Evolutionary conservation across 1,140 invertebrate genomes (phyloP), one percentile per base, ranked within the genome.

Genomic region (Scaptomyza graminum): DNA sequence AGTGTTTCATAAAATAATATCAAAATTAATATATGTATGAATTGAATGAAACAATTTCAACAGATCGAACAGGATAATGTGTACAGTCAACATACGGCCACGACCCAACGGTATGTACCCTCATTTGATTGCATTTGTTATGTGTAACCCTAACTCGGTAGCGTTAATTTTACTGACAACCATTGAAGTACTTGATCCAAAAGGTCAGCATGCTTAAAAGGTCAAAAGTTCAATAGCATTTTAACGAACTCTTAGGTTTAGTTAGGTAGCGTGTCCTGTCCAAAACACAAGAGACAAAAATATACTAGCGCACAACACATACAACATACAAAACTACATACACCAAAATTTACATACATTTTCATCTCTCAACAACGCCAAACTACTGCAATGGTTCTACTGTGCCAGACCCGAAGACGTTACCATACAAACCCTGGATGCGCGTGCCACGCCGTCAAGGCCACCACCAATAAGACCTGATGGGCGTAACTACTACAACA

Each of bases 101-200:
- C 92, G 15, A 90, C 90, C 11, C 90, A 92, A 67, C 92, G 92
- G 93, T 93, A 92, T 88, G 90, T 87, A 34, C 0, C 44, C 12
- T 31, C 31, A 5, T 9, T 12, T 5, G 12, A 13, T 39, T 65
- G 0, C 6, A 71, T 31, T 15, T 12, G 28, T 25, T 50, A 22
- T 16, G 34, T 12, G 54, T 34, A 41, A 46, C 8, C 57, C 9
- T 28, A 57, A 46, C 57, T 74, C 9, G 16, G 59, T 73, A 59
- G 39, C 52, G 50, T 49, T 34, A 0, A 22, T 65, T n/a, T 43
- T 50, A 50, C 52, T 43, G 41, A 56, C 37, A 37, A 34, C 6
- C 39, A 52, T 39, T 15, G 18, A 22, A 47, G 44, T 34, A 59
- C 28, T 13, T 57, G 44, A n/a, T 18, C 9, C 12, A 44, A 25